Evolutionary conservation across 2,888 invertebrate species (phyloP), one percentile per base, ranked within the genome.

Genomic region (Mythimna loreyi): DNA sequence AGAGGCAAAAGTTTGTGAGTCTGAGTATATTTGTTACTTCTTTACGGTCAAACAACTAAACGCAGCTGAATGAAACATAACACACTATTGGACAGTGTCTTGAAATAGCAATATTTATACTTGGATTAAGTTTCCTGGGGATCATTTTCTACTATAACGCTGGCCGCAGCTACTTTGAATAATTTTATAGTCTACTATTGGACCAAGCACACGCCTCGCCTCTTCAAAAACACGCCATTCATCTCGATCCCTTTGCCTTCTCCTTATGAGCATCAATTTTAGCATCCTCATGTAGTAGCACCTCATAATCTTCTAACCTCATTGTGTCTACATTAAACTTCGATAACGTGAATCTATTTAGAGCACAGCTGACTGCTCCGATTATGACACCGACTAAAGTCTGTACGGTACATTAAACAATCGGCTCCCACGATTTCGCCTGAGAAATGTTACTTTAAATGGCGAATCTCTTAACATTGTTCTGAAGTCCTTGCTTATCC

Each of bases 351-450:
- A 86, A 86, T 87, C 83, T 90, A 91, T 89, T 89, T 88, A 89
- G 85, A 78, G 57, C 80, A 90, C 92, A 87, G 87, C 82, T 85
- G 91, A 92, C 86, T 91, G 93, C 78, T 78, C 89, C 92, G 90
- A 90, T 91, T 91, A 91, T 90, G 91, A 91, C 89, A 87, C 87
- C 87, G 88, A 88, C 88, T 90, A 89, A 89, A 87, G 87, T 88
- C 82, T 78, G 81, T 75, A 88, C 94, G 87, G 87, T 93, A 94
- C 94, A 94, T 94, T 94, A 86, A 93, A 89, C 93, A 92, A 92
- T 91, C 85, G 85, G 83, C 75, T 78, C 56, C 72, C 67, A 13
- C 74, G 79, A 79, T 82, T 81, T 80, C 77, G 77, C 71, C 66
- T 73, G 67, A 71, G 81, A 80, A 86, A 85, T 85, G 84, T 80